phyloP scores from a whole-genome alignment of 2,113 vertebrate species.

The Apodemus sylvaticus region DNA sequence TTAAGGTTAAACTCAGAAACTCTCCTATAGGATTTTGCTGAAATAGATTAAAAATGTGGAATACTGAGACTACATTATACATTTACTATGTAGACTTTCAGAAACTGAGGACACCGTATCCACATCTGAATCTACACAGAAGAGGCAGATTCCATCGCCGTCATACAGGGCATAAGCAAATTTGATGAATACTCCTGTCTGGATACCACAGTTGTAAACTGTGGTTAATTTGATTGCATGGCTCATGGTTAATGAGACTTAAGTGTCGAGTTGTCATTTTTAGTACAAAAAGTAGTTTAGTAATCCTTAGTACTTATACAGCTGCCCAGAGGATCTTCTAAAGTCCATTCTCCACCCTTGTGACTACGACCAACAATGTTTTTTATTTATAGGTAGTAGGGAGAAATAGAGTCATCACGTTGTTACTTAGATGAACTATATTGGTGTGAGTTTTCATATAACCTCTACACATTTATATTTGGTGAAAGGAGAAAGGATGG shows the following conservation, averaged over 20 bases:
- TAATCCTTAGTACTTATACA: conserved; percentile 10
- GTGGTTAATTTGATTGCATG: neutral
- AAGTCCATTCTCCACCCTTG: neutral
- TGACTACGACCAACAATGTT: neutral
- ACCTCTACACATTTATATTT: neutral
- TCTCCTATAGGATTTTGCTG: neutral
- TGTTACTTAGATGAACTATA: neutral
- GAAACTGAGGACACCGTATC: neutral
- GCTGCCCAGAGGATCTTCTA: neutral
- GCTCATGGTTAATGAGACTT: neutral
- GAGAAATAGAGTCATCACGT: neutral
- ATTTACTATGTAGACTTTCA: neutral
- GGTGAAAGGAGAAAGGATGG: neutral
- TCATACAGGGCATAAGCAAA: neutral
- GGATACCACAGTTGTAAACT: neutral
- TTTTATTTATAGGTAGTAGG: neutral
- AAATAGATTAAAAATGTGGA: conserved; percentile 27
- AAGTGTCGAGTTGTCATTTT: neutral
- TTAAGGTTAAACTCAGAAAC: neutral
- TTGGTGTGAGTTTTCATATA: neutral
- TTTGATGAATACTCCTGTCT: neutral
- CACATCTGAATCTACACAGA: neutral
- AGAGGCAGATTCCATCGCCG: neutral
- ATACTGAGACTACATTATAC: neutral
- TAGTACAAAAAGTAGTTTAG: neutral